These are phyloP conservation scores for Lycodopsis pacificus DNA, from an alignment of 2,797 vertebrate species.

Conservation along the genomic window DNA sequence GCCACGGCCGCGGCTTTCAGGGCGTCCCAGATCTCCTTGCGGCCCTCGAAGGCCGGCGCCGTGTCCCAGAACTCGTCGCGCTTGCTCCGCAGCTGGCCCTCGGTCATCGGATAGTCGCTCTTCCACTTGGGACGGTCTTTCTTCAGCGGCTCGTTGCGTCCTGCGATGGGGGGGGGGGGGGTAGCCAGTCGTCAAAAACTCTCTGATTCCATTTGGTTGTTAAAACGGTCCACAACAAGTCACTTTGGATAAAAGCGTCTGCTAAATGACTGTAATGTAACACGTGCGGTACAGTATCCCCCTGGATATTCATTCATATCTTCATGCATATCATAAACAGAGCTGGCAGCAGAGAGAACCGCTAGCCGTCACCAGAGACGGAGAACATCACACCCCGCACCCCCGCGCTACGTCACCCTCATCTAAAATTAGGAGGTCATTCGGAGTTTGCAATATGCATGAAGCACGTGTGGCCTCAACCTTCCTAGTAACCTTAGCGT, in stretches of 20 bases:
- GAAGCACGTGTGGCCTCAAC: slow-evolving; percentile 52
- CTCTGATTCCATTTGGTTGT: not conserved
- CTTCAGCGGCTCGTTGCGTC: slow-evolving; percentile 95
- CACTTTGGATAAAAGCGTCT: too few species aligned
- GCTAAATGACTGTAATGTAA: too few species aligned
- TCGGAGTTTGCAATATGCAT: slow-evolving; percentile 70
- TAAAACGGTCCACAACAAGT: too few species aligned
- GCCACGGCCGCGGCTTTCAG: slow-evolving; percentile 95
- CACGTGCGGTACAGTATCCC: too few species aligned
- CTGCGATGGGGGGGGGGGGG: slow-evolving; percentile 73
- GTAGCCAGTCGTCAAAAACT: not conserved
- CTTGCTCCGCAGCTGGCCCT: slow-evolving; percentile 97
- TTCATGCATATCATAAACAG: slow-evolving; percentile 8
- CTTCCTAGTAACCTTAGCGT: slow-evolving; percentile 58
- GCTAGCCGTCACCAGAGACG: slow-evolving; percentile 51
- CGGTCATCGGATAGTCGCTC: slow-evolving; percentile 99
- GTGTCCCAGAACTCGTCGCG: slow-evolving; percentile 99
- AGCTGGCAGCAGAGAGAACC: slow-evolving; percentile 34
- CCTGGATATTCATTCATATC: not conserved
- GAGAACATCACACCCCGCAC: slow-evolving; percentile 25
- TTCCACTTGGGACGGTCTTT: slow-evolving; percentile 98
- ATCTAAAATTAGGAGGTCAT: slow-evolving; percentile 70
- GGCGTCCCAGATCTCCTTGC: slow-evolving; percentile 99
- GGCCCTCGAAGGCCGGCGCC: slow-evolving; percentile 96
- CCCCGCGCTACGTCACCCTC: slow-evolving; percentile 26